Base-by-base conservation (phyloP, 2,797 vertebrate genomes). In the Protonibea diacanthus region DNA sequence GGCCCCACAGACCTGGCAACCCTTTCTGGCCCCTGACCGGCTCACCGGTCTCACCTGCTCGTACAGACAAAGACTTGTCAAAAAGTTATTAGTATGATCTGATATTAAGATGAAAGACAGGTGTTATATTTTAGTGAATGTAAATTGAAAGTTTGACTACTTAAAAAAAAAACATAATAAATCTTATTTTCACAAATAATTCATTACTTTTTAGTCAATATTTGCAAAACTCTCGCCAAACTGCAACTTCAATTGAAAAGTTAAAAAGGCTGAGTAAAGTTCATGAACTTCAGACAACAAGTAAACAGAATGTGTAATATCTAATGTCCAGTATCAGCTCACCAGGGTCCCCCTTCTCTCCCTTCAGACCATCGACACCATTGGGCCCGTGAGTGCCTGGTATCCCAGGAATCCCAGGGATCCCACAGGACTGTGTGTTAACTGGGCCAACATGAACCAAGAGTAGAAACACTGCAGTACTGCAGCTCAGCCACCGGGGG, bases 261-360 rank as follows among this genome's bases (percentile, higher is more conserved):
- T 29, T 29, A 29, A 6, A 29, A 29, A 38, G 33, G 12, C 42
- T 44, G 42, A 44, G 12, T 44, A 14, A 44, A 44, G 40, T 42
- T 42, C 11, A 13, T 13, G 40, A 42, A 42, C 11, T 3, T 42
- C 11, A 13, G 10, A 10, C 8, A 0, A 40, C 9, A 40, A 40
- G 29, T 61, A 20, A 27, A 44, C 4, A 38, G 4, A 38, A 48
- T 0, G 60, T 33, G 48, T 48, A 45, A 53, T 15, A 42, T 71
- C 2, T 42, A 0, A 0, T 44, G 49, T 59, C 5, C 27, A 21
- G n/a, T 33, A 3, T 38, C 21, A 47, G 12, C 80, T 88, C 71
- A 94, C 93, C 93, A 1, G 77, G 63, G 45, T 93, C 91, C 61
- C 93, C 93, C 14, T 71, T 86, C 6, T 66, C 74, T 71, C 93